Conservation (phyloP, 2,888 invertebrate genomes). For the Stenichneumon culpator region DNA sequence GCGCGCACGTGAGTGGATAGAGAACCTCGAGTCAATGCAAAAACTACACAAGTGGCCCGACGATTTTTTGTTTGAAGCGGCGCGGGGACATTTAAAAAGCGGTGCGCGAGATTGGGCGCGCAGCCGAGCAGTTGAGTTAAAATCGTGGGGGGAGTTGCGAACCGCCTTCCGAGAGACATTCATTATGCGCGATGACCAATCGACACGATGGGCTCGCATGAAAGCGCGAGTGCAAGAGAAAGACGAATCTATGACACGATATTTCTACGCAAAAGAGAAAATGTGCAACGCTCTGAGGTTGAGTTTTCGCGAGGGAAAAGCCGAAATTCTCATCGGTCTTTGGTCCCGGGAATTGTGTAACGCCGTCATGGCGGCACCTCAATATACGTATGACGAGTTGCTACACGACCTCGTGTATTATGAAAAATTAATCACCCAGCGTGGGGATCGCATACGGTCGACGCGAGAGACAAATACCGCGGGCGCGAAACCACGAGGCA, state of each 20-base stretch:
- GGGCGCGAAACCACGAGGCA: not conserved
- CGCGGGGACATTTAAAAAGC: constrained; percentile 9
- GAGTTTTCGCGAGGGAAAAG: constrained; percentile 4
- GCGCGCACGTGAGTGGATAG: constrained; percentile 36
- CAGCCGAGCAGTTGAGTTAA: not conserved
- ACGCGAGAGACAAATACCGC: not conserved
- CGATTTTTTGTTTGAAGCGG: constrained; percentile 29
- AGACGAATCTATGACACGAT: not conserved
- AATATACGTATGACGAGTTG: not conserved
- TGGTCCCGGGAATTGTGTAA: constrained; percentile 36
- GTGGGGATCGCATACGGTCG: constrained; percentile 1
- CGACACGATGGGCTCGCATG: constrained; percentile 29
- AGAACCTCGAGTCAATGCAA: constrained; percentile 25
- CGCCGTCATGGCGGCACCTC: not conserved
- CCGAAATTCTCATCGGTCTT: constrained; percentile 17
- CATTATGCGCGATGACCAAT: constrained; percentile 1
- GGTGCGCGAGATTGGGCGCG: constrained; percentile 38
- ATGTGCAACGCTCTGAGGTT: not conserved
- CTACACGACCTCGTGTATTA: constrained; percentile 3
- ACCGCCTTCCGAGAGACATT: constrained; percentile 31
- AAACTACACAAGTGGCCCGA: constrained; percentile 44
- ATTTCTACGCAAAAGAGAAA: constrained; percentile 26
- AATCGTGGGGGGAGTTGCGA: constrained; percentile 32
- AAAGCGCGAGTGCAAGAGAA: constrained; percentile 7
- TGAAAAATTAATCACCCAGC: not conserved